phyloP scores from a whole-genome alignment of 2,888 invertebrate genomes.

The Harpalus rufipes region DNA sequence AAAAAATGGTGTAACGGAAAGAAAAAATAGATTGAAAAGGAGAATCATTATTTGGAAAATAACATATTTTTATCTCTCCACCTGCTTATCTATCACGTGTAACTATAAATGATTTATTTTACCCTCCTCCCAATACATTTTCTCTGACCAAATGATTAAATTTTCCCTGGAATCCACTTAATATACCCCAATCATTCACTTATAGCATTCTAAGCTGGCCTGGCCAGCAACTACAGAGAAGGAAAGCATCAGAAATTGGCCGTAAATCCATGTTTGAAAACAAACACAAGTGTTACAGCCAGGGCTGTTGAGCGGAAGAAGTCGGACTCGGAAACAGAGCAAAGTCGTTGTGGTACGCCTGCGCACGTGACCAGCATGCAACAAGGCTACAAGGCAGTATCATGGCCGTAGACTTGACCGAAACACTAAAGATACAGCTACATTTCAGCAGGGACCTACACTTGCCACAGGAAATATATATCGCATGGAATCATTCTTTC shows the following conservation, averaged over 20 bases:
- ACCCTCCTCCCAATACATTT: neutral
- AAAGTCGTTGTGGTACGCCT: constrained; percentile 51
- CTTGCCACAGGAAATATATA: no score
- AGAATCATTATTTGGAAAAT: no score
- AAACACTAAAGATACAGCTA: neutral
- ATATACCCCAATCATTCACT: constrained; percentile 20
- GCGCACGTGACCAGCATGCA: constrained; percentile 49
- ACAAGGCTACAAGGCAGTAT: constrained; percentile 1
- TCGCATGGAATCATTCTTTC: no score
- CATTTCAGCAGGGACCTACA: neutral
- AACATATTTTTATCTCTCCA: no score
- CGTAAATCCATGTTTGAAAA: constrained; percentile 61
- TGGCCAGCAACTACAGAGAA: neutral
- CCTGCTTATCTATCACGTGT: no score
- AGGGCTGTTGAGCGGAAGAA: constrained; percentile 34
- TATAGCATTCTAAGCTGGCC: constrained; percentile 9
- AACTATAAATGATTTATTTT: neutral
- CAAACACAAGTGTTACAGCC: constrained; percentile 57
- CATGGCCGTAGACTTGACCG: constrained; percentile 43
- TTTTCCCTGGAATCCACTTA: constrained; percentile 37
- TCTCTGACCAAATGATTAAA: constrained; percentile 16
- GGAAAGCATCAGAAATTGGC: constrained; percentile 36
- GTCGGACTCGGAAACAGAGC: constrained; percentile 49
- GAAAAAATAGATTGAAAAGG: no score
- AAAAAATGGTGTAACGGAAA: no score